phyloP scores from a whole-genome alignment of 2,888 invertebrate genomes.

The Caenorhabditis drosophilae region DNA sequence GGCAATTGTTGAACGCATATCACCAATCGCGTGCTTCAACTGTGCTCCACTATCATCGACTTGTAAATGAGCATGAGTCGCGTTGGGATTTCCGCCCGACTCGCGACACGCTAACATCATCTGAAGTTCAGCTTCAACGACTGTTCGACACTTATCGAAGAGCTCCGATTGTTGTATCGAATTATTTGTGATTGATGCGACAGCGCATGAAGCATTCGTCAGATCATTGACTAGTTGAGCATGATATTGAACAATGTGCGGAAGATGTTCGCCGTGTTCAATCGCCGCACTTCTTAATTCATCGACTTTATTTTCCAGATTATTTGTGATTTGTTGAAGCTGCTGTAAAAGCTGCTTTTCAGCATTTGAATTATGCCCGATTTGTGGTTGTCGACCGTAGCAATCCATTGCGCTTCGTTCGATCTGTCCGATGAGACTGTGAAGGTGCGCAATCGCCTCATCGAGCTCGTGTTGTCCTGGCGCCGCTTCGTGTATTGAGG shows the following conservation, averaged over 20 bases:
- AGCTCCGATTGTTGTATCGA: constrained; percentile 78
- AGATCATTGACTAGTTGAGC: constrained; percentile 80
- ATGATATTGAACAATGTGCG: constrained; percentile 77
- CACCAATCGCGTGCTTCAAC: constrained; percentile 81
- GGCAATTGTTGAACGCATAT: constrained; percentile 74
- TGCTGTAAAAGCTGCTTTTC: constrained; percentile 76
- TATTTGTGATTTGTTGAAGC: constrained; percentile 81
- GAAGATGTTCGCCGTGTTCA: constrained; percentile 87
- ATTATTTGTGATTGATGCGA: constrained; percentile 51
- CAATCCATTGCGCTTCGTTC: constrained; percentile 43
- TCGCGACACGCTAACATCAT: constrained; percentile 80
- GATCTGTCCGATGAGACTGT: constrained; percentile 75
- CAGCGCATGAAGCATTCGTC: constrained; percentile 80
- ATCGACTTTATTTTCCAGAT: constrained; percentile 78
- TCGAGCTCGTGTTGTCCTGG: constrained; percentile 94
- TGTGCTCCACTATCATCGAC: constrained; percentile 83
- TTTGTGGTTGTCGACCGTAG: constrained; percentile 18
- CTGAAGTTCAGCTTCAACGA: constrained; percentile 88
- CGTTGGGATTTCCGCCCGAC: constrained; percentile 85
- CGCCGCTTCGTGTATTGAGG: constrained; percentile 85
- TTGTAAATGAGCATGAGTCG: constrained; percentile 79
- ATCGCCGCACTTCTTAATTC: constrained; percentile 32
- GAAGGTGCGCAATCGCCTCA: constrained; percentile 74
- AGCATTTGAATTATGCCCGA: constrained; percentile 37
- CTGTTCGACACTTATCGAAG: constrained; percentile 79